Evolutionary conservation across 2,888 invertebrate species (phyloP), one percentile per base, ranked within the genome.

Genomic region (Aporophyla nigra): DNA sequence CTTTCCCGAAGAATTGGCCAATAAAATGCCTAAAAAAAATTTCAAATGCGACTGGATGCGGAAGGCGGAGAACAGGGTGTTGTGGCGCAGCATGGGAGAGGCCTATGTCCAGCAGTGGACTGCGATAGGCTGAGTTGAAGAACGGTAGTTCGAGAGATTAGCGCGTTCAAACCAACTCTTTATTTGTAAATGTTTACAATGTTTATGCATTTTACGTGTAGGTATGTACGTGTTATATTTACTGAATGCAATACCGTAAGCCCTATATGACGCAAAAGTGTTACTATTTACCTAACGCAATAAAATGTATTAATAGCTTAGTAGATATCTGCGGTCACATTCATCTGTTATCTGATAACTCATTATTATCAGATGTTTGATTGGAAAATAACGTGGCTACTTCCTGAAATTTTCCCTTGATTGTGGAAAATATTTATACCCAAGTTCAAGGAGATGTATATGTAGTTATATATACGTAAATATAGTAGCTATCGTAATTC

Each of bases 311-410:
- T 54, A 69, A 66, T 58, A 76, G 56, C 59, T 33, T 76, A 67
- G 7, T 53, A 59, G 72, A 51, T 78, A 82, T 71, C 46, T 65
- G 51, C 75, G 62, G 69, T 59, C 54, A 74, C 65, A 85, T 78
- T 80, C 72, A 82, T 82, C 77, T 72, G 79, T 74, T 84, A 85
- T 86, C 84, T 83, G 85, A 86, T 89, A 83, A 81, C 49, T 59
- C 46, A 63, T 70, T 86, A 90, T 90, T 86, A 91, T 91, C 89
- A 81, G 78, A 85, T 84, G 84, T 85, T 82, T 74, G 80, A 65
- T 71, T 76, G 82, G 84, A 80, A 88, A 88, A 90, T 85, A 84
- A 82, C 83, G 54, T 66, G 73, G 74, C 80, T 82, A 73, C 78
- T 83, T 84, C 78, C 82, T 77, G 67, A 76, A 76, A 78, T 24